Conservation (phyloP, 2,113 vertebrate genomes). For the Podarcis cretensis region DNA sequence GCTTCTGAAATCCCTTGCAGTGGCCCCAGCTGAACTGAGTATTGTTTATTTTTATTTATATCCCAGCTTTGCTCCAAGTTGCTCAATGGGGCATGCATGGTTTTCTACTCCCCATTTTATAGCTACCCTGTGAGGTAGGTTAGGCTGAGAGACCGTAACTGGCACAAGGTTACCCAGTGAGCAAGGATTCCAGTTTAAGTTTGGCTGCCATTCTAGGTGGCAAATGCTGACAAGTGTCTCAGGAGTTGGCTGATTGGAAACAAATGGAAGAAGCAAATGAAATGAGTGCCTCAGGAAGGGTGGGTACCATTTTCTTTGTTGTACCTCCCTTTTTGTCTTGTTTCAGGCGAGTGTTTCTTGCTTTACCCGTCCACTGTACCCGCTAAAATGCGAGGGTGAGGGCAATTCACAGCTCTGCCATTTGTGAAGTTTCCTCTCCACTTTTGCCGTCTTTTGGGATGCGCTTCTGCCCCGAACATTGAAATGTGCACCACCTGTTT, state of each 20-base stretch:
- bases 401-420: neutral
- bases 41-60: no score
- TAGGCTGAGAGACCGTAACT: no score
- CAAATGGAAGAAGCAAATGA: neutral
- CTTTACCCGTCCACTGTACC: neutral
- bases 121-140: no score
- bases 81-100: no score
- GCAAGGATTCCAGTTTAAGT: neutral
- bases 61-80: no score
- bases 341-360: neutral
- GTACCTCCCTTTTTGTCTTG: neutral
- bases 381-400: neutral
- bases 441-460: neutral
- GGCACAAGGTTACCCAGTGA: neutral
- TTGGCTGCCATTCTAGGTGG: neutral
- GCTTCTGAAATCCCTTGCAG: neutral
- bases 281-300: no score
- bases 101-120: no score
- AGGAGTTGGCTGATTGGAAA: neutral
- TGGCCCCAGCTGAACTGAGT: neutral
- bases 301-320: neutral
- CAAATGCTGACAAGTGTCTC: neutral
- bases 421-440: neutral
- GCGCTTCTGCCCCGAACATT: no score
- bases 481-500: neutral